phyloP scores from a whole-genome alignment of 2,797 vertebrate species.

The Graptemys geographica region DNA sequence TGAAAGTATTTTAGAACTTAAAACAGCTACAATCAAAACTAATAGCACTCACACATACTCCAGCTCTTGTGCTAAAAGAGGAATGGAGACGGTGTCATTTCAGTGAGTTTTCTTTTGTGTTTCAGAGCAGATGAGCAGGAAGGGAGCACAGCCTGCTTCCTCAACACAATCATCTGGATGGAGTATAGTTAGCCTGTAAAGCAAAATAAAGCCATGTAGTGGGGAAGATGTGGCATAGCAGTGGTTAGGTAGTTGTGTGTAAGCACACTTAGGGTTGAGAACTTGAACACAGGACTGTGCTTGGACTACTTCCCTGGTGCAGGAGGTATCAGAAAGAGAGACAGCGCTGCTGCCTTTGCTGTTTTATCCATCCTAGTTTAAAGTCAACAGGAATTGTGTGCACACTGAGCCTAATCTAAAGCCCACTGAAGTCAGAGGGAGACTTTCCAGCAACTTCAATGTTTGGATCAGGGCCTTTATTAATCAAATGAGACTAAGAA shows the following conservation, averaged over 20 bases:
- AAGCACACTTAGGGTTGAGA: background rate
- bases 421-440: background rate
- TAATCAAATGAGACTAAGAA: background rate
- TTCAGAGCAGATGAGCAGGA: background rate
- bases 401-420: background rate
- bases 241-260: background rate
- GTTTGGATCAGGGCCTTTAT: background rate
- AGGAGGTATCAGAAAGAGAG: background rate
- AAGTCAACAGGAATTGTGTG: background rate
- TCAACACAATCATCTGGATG: background rate
- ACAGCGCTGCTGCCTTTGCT: background rate
- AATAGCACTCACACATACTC: background rate
- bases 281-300: background rate
- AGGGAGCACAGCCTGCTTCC: background rate
- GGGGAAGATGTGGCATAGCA: background rate
- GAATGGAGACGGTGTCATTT: background rate
- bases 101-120: background rate
- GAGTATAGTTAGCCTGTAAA: background rate
- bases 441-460: background rate
- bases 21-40: background rate
- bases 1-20: background rate
- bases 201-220: background rate
- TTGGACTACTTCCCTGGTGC: background rate
- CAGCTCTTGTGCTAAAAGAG: background rate
- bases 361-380: background rate